Conservation (phyloP, 2,888 invertebrate species). For the Drosophila mayaguana region DNA sequence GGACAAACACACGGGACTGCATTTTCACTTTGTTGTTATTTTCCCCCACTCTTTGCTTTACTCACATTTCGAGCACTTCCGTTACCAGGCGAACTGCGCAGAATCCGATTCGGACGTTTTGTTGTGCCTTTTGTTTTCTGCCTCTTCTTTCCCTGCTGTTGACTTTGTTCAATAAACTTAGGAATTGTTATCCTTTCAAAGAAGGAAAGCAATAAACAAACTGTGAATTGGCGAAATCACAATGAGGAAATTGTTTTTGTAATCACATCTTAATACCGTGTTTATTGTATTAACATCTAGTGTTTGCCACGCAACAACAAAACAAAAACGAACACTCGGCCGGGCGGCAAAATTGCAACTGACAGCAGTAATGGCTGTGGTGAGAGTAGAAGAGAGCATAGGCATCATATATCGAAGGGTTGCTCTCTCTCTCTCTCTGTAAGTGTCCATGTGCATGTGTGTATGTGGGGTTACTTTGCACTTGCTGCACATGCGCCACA, state of each 20-base stretch:
- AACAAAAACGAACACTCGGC: slow-evolving; percentile 74
- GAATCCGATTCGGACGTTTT: slow-evolving; percentile 63
- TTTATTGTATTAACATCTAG: slow-evolving; percentile 27
- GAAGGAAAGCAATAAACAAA: slow-evolving; percentile 13
- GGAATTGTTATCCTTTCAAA: slow-evolving; percentile 22
- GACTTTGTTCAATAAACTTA: slow-evolving; percentile 44
- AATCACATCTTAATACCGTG: slow-evolving; percentile 26
- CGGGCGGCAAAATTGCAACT: slow-evolving; percentile 83
- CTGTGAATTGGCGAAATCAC: slow-evolving; percentile 6
- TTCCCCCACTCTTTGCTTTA: slow-evolving; percentile 8
- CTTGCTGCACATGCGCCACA: slow-evolving; percentile 61
- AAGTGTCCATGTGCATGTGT: background rate
- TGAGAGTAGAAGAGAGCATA: slow-evolving; percentile 21
- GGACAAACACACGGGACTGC: slow-evolving; percentile 26
- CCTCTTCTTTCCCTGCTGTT: slow-evolving; percentile 23
- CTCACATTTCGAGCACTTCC: slow-evolving; percentile 39
- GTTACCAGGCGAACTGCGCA: slow-evolving; percentile 62
- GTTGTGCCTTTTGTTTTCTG: slow-evolving; percentile 55
- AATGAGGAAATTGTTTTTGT: slow-evolving; percentile 18
- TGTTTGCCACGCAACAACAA: slow-evolving; percentile 58
- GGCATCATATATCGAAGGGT: slow-evolving; percentile 38
- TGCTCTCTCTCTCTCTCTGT: slow-evolving; percentile 12
- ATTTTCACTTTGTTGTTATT: slow-evolving; percentile 71
- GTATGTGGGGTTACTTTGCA: slow-evolving; percentile 12
- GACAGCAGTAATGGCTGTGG: slow-evolving; percentile 36